Conservation (phyloP, 2,888 invertebrate genomes). For the Pollenia amentaria region DNA sequence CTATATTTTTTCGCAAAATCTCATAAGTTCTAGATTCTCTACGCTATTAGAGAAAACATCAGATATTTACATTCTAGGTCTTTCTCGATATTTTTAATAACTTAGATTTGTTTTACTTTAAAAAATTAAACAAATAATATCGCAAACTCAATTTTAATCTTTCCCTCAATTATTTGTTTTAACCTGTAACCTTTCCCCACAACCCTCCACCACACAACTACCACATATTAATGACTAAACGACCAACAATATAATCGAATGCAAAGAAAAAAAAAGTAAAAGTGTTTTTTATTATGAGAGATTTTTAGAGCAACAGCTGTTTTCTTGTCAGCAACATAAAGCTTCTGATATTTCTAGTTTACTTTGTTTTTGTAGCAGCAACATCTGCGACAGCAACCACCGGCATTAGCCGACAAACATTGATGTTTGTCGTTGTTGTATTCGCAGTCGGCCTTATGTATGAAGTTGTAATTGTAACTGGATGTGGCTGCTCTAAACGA, state of each 20-base stretch:
- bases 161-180: not conserved
- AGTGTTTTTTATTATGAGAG: conserved; percentile 53
- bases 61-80: too few relatives aligned
- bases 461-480: conserved; percentile 30
- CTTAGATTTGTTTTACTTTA: too few relatives aligned
- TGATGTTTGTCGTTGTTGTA: not conserved
- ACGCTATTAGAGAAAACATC: too few relatives aligned
- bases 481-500: conserved; percentile 6
- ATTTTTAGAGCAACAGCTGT: conserved; percentile 66
- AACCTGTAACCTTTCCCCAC: not conserved
- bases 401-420: conserved; percentile 43
- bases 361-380: conserved; percentile 46
- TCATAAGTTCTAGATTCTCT: too few relatives aligned
- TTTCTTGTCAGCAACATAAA: conserved; percentile 60
- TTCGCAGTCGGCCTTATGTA: not conserved
- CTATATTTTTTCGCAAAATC: too few relatives aligned
- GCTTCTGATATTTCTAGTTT: conserved; percentile 65
- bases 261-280: conserved; percentile 62
- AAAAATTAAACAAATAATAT: too few relatives aligned
- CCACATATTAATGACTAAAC: conserved; percentile 1
- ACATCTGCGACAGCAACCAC: conserved; percentile 51
- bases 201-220: not conserved
- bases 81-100: too few relatives aligned
- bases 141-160: too few relatives aligned
- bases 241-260: not conserved